Evolutionary conservation across 2,797 vertebrate species (phyloP).

Genomic region (Poeciliopsis presidionis): DNA sequence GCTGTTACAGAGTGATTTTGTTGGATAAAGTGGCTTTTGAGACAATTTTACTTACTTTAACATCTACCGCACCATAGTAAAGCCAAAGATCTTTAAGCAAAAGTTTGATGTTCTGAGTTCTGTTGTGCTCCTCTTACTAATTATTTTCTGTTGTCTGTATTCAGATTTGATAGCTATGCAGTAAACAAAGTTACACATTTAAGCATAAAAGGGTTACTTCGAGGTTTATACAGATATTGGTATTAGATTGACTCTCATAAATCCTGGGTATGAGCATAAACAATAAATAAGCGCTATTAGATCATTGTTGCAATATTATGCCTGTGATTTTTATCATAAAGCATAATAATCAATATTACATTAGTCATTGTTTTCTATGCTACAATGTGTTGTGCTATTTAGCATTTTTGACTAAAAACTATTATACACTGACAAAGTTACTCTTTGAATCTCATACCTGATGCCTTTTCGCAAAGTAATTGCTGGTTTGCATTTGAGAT

Average conservation of each 20-base stretch:
- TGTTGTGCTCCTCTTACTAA: background rate
- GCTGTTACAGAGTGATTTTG: background rate
- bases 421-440: background rate
- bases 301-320: background rate
- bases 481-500: constrained; percentile 25
- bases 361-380: background rate
- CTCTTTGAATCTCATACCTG: background rate
- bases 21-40: background rate
- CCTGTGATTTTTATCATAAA: background rate
- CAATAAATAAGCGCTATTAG: background rate
- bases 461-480: constrained; percentile 33
- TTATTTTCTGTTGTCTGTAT: background rate
- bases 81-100: background rate
- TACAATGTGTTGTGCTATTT: background rate
- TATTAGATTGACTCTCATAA: background rate
- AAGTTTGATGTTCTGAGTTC: background rate
- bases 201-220: background rate
- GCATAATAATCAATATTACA: background rate
- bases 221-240: background rate
- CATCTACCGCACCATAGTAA: background rate
- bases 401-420: background rate
- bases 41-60: background rate
- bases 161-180: background rate
- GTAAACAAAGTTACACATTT: background rate
- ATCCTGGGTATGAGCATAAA: background rate